Evolutionary conservation across 2,888 invertebrate genomes (phyloP).

Genomic region (Himalopsyche kuldschensis): DNA sequence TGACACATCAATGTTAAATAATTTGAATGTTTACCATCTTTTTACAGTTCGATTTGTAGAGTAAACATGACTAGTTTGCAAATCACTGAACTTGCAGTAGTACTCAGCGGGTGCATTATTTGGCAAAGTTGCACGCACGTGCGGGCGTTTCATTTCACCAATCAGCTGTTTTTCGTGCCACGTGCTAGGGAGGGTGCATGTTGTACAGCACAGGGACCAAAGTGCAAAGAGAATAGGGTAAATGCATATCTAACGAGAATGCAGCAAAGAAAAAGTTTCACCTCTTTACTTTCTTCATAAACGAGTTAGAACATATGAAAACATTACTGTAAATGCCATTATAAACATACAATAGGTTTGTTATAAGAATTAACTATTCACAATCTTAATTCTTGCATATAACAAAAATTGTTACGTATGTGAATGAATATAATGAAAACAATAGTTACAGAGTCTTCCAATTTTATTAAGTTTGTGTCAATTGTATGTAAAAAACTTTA

Average conservation of each 20-base stretch:
- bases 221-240: background rate
- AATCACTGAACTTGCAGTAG: background rate
- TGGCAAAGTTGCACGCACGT: conserved; percentile 32
- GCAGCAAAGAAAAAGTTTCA: background rate
- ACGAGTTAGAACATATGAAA: no score
- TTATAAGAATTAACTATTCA: no score
- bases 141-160: conserved; percentile 35
- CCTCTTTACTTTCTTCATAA: background rate
- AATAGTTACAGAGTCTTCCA: no score
- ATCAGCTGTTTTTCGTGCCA: conserved; percentile 34
- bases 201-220: background rate
- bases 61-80: conserved; percentile 9
- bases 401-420: no score
- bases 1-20: no score
- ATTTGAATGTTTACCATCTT: no score
- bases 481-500: no score
- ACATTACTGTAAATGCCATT: no score
- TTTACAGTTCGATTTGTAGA: background rate
- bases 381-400: no score
- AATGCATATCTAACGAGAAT: background rate
- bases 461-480: no score
- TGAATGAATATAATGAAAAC: no score
- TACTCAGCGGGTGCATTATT: conserved; percentile 30
- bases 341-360: no score
- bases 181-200: conserved; percentile 8